Percentiles rank a stretch among this genome's conserved stretches.
Conservation (phyloP, 2,797 vertebrate genomes). For the Enteromius paludinosus region DNA sequence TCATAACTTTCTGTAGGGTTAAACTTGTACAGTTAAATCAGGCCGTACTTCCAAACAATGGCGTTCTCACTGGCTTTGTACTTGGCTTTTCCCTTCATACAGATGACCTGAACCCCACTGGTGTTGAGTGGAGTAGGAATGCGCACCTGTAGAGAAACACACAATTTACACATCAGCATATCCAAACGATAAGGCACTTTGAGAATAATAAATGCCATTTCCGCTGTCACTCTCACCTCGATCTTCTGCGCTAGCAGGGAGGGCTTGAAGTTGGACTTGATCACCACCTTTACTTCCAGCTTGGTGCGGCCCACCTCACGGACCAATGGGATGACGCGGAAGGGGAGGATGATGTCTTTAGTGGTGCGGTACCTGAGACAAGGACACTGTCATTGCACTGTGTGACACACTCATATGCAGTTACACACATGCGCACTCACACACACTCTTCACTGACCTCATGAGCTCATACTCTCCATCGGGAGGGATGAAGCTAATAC, state of each 20-base stretch:
- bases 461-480: constrained; percentile 99
- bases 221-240: constrained; percentile 80
- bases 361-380: constrained; percentile 73
- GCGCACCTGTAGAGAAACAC: constrained; percentile 76
- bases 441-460: constrained; percentile 80
- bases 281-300: constrained; percentile 98
- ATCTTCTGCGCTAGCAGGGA: constrained; percentile 98
- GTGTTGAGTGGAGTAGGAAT: constrained; percentile 90
- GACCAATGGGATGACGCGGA: constrained; percentile 96
- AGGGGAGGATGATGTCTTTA: constrained; percentile 98
- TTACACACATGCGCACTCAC: background rate
- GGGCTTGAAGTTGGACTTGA: constrained; percentile 99
- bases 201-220: background rate
- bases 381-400: background rate
- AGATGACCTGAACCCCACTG: constrained; percentile 91
- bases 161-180: background rate
- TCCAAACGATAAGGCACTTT: background rate
- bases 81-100: constrained; percentile 92
- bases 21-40: constrained; percentile 5
- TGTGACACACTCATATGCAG: background rate
- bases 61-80: constrained; percentile 93
- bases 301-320: constrained; percentile 98
- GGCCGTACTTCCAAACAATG: constrained; percentile 88
- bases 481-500: constrained; percentile 99
- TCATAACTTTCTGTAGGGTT: background rate